Percentiles rank a stretch among this genome's conserved stretches.
phyloP scores from a whole-genome alignment of 2,888 invertebrate species.

The Nycteola revayana region DNA sequence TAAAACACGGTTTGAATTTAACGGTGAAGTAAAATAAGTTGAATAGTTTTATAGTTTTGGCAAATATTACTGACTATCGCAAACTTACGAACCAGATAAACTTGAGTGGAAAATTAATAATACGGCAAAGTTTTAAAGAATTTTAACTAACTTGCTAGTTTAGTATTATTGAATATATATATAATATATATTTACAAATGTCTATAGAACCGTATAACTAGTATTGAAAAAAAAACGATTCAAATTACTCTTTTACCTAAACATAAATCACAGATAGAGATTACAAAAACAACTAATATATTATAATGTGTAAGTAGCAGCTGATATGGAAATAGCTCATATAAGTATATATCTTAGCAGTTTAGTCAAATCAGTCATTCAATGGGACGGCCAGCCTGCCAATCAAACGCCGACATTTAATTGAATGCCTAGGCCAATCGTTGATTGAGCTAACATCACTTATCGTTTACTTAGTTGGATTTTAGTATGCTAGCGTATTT shows the following conservation, averaged over 20 bases:
- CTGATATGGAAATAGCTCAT: slow-evolving; percentile 15
- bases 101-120: slow-evolving; percentile 30
- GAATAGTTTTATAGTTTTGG: not conserved
- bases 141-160: too few species aligned
- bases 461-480: too few species aligned
- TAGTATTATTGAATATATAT: too few species aligned
- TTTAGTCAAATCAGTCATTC: too few species aligned
- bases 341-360: too few species aligned
- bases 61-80: slow-evolving; percentile 10
- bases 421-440: too few species aligned
- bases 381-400: too few species aligned
- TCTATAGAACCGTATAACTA: slow-evolving; percentile 59
- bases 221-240: slow-evolving; percentile 60
- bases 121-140: slow-evolving; percentile 6
- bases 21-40: slow-evolving; percentile 15
- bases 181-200: slow-evolving; percentile 63
- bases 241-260: slow-evolving; percentile 76
- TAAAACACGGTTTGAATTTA: slow-evolving; percentile 15
- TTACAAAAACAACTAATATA: slow-evolving; percentile 54
- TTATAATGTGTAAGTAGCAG: slow-evolving; percentile 29
- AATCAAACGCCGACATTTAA: too few species aligned
- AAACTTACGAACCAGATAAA: slow-evolving; percentile 24
- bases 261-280: slow-evolving; percentile 79
- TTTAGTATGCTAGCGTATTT: too few species aligned
- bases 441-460: too few species aligned